These are phyloP conservation scores for Petrocephalus schoutedeni DNA, from an alignment of 2,797 vertebrate genomes.

Conservation along the genomic window DNA sequence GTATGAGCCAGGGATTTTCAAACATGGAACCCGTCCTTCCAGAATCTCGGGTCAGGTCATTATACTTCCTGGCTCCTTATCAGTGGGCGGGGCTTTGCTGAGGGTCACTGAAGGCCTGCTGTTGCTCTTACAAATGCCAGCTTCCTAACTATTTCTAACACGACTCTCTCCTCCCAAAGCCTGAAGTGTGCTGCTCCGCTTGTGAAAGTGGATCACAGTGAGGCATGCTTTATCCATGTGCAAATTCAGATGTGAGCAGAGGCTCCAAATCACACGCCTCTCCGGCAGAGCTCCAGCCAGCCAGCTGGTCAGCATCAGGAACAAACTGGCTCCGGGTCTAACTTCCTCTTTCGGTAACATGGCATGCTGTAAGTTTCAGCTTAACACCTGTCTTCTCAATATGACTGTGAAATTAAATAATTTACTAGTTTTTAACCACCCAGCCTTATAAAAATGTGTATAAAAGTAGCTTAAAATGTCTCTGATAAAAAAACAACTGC, in stretches of 20 bases:
- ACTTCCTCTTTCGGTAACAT: neutral
- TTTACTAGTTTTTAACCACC: neutral
- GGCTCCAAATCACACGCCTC: neutral
- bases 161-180: neutral
- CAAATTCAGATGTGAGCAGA: neutral
- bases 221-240: neutral
- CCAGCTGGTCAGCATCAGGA: neutral
- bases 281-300: neutral
- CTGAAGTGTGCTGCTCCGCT: neutral
- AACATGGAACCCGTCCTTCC: neutral
- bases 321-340: neutral
- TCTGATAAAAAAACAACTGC: neutral
- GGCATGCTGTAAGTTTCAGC: neutral
- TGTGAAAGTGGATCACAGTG: neutral
- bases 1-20: neutral
- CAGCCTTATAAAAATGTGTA: neutral
- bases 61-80: neutral
- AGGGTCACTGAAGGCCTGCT: neutral
- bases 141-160: neutral
- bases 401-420: neutral
- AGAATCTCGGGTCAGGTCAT: neutral
- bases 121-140: neutral
- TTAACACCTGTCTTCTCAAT: neutral
- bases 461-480: neutral
- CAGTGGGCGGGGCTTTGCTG: slow-evolving; percentile 28